These are phyloP conservation scores for Pseudochaenichthys georgianus DNA, from an alignment of 2,797 vertebrate genomes.

Conservation along the genomic window DNA sequence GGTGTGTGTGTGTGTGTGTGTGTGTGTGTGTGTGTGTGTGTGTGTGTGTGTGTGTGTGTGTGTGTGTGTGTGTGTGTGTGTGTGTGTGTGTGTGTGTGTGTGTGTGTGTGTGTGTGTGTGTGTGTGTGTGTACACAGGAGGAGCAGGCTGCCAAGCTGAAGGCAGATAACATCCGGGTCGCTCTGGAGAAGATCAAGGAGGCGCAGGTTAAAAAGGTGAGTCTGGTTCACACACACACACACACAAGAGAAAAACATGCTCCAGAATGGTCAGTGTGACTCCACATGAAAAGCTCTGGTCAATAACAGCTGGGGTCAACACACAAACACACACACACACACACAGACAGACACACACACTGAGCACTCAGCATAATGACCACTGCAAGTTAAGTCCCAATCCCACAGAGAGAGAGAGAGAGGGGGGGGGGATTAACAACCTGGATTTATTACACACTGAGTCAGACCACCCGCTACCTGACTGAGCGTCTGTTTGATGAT, in stretches of 20 bases:
- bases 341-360: slow-evolving; percentile 49
- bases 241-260: too few relatives aligned
- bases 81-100: too few relatives aligned
- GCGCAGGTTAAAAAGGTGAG: slow-evolving; percentile 97
- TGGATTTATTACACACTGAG: slow-evolving; percentile 50
- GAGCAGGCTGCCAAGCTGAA: slow-evolving; percentile 97
- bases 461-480: slow-evolving; percentile 33
- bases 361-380: slow-evolving; percentile 58
- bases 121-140: too few relatives aligned
- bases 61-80: too few relatives aligned
- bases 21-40: too few relatives aligned
- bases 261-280: slow-evolving; percentile 69
- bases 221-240: neutral
- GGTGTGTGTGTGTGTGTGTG: too few relatives aligned
- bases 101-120: too few relatives aligned
- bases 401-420: slow-evolving; percentile 22
- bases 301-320: slow-evolving; percentile 75
- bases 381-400: slow-evolving; percentile 55
- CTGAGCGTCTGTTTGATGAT: slow-evolving; percentile 1
- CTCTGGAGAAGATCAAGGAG: slow-evolving; percentile 98
- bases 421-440: slow-evolving; percentile 65
- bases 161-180: slow-evolving; percentile 96
- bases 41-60: too few relatives aligned
- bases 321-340: slow-evolving; percentile 29
- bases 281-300: slow-evolving; percentile 57